These are phyloP conservation scores for Eunapius fragilis DNA, from an alignment of 37 sponge, comb jelly and placozoan genomes.

Conservation along the genomic window DNA sequence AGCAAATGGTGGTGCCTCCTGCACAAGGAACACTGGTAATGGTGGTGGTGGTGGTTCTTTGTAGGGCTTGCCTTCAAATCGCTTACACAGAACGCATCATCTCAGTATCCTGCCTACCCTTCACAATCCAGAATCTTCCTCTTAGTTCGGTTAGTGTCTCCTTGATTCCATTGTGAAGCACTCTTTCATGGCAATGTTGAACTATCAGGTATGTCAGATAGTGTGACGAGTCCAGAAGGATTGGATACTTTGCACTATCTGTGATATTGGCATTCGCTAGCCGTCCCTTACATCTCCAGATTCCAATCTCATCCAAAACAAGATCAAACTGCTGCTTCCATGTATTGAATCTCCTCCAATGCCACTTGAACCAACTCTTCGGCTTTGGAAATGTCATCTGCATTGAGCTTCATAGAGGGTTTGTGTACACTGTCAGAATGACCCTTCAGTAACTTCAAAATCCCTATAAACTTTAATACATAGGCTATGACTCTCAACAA, in stretches of 20 bases:
- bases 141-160: neutral
- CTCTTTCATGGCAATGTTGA: neutral
- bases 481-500: slow-evolving; percentile 7
- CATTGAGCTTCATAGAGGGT: neutral
- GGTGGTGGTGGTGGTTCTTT: no score
- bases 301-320: neutral
- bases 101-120: no score
- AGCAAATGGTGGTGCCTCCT: no score
- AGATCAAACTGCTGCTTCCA: slow-evolving; percentile 4
- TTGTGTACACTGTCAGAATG: neutral
- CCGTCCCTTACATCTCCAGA: slow-evolving; percentile 8
- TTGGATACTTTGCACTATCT: neutral
- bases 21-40: no score
- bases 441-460: neutral
- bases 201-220: slow-evolving; percentile 5
- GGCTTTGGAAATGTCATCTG: neutral
- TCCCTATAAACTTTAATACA: neutral
- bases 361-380: neutral
- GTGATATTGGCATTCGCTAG: neutral
- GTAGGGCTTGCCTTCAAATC: no score
- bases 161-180: slow-evolving; percentile 3
- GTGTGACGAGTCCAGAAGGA: neutral
- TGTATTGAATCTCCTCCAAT: neutral
- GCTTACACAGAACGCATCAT: no score
- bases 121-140: no score